Percentiles rank a stretch among this genome's conserved stretches.
Evolutionary conservation across 2,888 invertebrate genomes (phyloP).

Genomic region (Drosophila kuntzei): DNA sequence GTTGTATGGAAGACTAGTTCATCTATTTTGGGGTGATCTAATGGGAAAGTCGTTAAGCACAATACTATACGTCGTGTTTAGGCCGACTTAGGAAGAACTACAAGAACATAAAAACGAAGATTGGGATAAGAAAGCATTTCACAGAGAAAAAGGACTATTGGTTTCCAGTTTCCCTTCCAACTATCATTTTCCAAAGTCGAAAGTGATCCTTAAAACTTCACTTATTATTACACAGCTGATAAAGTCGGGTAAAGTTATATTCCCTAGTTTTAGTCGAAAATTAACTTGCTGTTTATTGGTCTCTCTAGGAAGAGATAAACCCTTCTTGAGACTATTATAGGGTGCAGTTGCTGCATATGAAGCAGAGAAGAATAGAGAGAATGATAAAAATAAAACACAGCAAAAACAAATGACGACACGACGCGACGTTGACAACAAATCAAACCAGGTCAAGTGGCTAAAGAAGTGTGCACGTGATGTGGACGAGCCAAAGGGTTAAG

Average conservation of each 20-base stretch:
- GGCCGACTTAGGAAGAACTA: no score
- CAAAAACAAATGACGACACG: constrained; percentile 24
- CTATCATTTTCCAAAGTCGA: neutral
- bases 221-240: neutral
- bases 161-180: no score
- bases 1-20: no score
- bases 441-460: constrained; percentile 75
- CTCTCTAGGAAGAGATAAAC: neutral
- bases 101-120: neutral
- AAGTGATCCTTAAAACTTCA: no score
- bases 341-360: constrained; percentile 8
- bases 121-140: neutral
- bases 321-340: neutral
- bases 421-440: constrained; percentile 48
- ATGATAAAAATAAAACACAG: no score
- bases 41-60: neutral
- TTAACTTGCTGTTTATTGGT: neutral
- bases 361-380: constrained; percentile 7
- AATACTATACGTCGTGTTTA: neutral
- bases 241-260: neutral
- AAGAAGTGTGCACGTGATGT: constrained; percentile 52
- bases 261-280: neutral
- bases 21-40: no score
- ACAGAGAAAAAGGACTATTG: no score
- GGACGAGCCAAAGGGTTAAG: neutral